Base-by-base conservation (phyloP, 2,888 invertebrate species). In the Erpobdella octoculata region DNA sequence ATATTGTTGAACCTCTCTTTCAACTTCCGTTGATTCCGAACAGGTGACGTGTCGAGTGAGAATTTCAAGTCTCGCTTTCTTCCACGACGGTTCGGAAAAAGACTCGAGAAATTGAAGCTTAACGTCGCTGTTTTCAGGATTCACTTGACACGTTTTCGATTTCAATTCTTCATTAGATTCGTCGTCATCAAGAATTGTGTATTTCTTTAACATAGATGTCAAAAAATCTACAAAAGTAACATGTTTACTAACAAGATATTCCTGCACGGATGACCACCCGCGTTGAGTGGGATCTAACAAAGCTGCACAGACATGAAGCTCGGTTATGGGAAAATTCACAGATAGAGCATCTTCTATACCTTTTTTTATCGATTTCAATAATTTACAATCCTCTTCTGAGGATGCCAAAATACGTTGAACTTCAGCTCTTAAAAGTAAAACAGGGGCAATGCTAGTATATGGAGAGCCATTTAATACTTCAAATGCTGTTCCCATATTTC, bases 261-360 rank as follows among this genome's bases (percentile, higher is more conserved):
- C 36, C 58, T 58, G 53, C n/a, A 69, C 37, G 5, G 33, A 58
- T 3, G 48, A 28, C 35, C 37, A 35, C 18, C 28, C 35, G 4
- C 69, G 48, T 28, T 69, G 69, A 31, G 69, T 58, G 9, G 58
- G 58, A 58, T 69, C 69, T 2, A 69, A 35, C 46, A 69, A 31
- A 31, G 69, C 69, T 33, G 69, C 69, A 6, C 46, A 41, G 31
- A 69, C 53, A 53, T 69, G 46, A 25, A 69, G n/a, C n/a, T 69
- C 69, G 12, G 25, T 48, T 28, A 69, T 21, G 1, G 69, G 69
- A 41, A 69, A 69, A 15, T 41, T 28, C 18, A 21, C n/a, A 31
- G 37, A 25, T n/a, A 69, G 58, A 28, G 31, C 33, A 9, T 37
- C 53, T 28, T 5, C 21, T 35, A 69, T 69, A 31, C 12, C 31